Evolutionary conservation across 2,888 invertebrate species (phyloP), one percentile per base, ranked within the genome.

Genomic region (Arge pagana): DNA sequence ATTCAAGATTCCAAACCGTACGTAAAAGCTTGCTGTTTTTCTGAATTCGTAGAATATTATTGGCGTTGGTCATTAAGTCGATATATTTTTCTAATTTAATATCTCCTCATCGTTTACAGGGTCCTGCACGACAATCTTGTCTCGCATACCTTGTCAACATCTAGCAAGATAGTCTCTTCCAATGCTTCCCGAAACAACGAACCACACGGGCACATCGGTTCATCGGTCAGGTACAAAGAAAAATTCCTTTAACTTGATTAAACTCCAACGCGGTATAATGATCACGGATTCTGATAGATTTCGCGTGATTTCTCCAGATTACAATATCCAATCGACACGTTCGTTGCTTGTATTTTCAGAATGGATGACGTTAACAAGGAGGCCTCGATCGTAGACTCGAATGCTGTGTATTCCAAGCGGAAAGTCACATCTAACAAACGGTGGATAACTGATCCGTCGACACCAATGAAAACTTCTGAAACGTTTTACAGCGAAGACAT

Each of bases 401-500:
- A 64, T 60, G 66, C 65, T 52, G 69, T 64, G 10, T 79, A 65
- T 59, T 76, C 61, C 49, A 79, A 68, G 51, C 69, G 72, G 10
- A 76, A 76, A 54, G 58, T 72, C 21, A 69, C 67, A 2, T 58
- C 71, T 21, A 73, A 70, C 53, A 76, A 75, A 53, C 70, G 76
- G 7, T 69, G 61, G 54, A 68, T 55, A 65, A 77, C 66, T 67
- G 78, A 72, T 70, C 73, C 54, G 58, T 71, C 54, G 65, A 70
- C 64, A 62, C 70, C 62, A 65, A 70, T 52, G 70, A 79, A 64
- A 23, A 60, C 59, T 16, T 55, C 59, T 26, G 67, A 67, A 52
- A 54, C 59, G 8, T 66, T 65, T 18, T 67, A 67, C 28, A 58
- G 65, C 1, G 67, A 67, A 1, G 68, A 72, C 3, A 63, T 68